Conservation (phyloP, 2,888 invertebrate genomes). For the Agapostemon virescens region DNA sequence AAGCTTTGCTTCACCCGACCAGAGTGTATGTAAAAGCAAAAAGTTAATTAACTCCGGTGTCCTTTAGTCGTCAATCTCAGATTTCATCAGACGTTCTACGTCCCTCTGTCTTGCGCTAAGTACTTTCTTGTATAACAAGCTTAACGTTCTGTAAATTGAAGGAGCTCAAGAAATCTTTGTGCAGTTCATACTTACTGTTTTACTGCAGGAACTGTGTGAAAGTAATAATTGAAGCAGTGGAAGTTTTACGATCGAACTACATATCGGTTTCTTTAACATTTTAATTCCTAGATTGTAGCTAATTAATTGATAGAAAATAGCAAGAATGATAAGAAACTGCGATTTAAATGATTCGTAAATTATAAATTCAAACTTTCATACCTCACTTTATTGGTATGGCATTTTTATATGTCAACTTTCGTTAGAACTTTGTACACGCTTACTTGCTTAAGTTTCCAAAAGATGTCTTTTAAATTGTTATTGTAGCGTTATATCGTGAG, state of each 20-base stretch:
- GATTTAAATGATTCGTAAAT: too few relatives aligned
- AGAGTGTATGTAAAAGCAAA: conserved; percentile 3
- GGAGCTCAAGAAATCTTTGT: not conserved
- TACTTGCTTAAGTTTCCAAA: too few relatives aligned
- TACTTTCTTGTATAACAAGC: conserved; percentile 12
- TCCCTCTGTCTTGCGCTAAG: conserved; percentile 2
- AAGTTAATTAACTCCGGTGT: conserved; percentile 12
- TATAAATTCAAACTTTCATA: too few relatives aligned
- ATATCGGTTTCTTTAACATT: not conserved
- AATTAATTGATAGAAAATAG: too few relatives aligned
- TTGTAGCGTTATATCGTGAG: too few relatives aligned
- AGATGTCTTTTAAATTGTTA: too few relatives aligned
- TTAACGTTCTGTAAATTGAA: conserved; percentile 15
- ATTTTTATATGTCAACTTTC: too few relatives aligned
- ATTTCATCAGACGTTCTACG: conserved; percentile 4
- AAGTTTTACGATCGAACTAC: not conserved
- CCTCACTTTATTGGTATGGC: too few relatives aligned
- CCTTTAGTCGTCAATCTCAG: not conserved
- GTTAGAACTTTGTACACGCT: too few relatives aligned
- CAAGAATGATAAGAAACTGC: too few relatives aligned
- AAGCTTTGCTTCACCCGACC: not conserved
- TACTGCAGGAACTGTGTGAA: not conserved
- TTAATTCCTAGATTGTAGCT: too few relatives aligned
- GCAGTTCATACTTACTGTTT: not conserved
- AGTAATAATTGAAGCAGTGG: not conserved